Conservation (phyloP, 2,113 vertebrate genomes). For the Pseudolaguvia tuberculata region DNA sequence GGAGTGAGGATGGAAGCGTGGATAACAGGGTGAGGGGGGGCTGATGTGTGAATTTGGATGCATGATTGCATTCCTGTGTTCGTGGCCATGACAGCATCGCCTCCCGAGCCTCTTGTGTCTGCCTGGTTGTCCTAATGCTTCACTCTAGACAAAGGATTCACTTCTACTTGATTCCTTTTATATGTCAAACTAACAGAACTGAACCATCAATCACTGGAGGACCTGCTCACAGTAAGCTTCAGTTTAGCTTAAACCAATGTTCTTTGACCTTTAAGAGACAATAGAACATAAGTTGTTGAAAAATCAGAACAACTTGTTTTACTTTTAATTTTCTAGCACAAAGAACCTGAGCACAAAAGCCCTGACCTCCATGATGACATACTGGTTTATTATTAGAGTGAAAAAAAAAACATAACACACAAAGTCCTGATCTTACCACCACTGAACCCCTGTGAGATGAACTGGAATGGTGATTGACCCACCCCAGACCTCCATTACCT, state of each 20-base stretch:
- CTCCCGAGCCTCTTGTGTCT: conserved; percentile 40
- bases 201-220: conserved; percentile 5
- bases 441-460: too few relatives aligned
- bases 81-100: conserved; percentile 57
- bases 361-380: too few relatives aligned
- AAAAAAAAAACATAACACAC: too few relatives aligned
- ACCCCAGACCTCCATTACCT: too few relatives aligned
- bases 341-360: too few relatives aligned
- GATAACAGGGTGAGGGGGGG: background rate
- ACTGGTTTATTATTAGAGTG: too few relatives aligned
- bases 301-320: too few relatives aligned
- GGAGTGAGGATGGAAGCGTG: background rate
- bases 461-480: too few relatives aligned
- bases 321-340: too few relatives aligned
- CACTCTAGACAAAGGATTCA: conserved; percentile 21
- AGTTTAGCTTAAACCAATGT: background rate
- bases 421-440: too few relatives aligned
- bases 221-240: background rate
- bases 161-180: background rate
- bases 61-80: conserved; percentile 59
- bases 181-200: background rate
- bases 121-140: background rate
- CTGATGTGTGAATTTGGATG: conserved; percentile 47
- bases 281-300: background rate
- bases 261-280: background rate